Percentiles rank a stretch among this genome's conserved stretches.
Evolutionary conservation across 2,888 invertebrate genomes (phyloP).

Genomic region (Emmelina monodactyla): DNA sequence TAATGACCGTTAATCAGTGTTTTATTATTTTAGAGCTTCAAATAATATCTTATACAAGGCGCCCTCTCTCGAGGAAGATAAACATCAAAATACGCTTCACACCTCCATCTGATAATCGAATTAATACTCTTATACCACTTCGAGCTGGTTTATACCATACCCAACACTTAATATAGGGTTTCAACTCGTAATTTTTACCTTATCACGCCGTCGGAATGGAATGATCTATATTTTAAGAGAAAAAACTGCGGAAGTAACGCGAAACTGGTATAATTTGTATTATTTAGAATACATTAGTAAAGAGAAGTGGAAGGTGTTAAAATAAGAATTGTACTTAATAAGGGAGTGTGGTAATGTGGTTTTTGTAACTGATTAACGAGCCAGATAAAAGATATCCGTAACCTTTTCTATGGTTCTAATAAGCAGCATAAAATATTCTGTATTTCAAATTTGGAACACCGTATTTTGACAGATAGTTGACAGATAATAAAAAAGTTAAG

Average conservation of each 20-base stretch:
- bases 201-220: conserved; percentile 56
- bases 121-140: conserved; percentile 62
- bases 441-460: too few species aligned
- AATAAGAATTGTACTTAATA: too few species aligned
- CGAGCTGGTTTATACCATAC: conserved; percentile 62
- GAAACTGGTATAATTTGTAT: too few species aligned
- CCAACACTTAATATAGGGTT: conserved; percentile 52
- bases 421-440: too few species aligned
- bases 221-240: conserved; percentile 40
- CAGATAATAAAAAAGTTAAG: too few species aligned
- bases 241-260: not conserved
- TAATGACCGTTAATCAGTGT: conserved; percentile 64
- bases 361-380: too few species aligned
- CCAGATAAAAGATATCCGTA: too few species aligned
- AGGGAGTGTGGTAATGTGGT: too few species aligned
- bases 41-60: conserved; percentile 61
- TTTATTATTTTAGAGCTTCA: conserved; percentile 63
- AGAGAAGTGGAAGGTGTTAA: too few species aligned
- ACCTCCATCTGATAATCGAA: conserved; percentile 66
- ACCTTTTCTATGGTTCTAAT: too few species aligned
- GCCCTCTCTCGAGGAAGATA: conserved; percentile 64
- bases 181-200: conserved; percentile 52
- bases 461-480: too few species aligned
- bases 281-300: too few species aligned
- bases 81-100: conserved; percentile 65